Evolutionary conservation across 2,888 invertebrate genomes (phyloP).

Genomic region (Drosophila borealis): DNA sequence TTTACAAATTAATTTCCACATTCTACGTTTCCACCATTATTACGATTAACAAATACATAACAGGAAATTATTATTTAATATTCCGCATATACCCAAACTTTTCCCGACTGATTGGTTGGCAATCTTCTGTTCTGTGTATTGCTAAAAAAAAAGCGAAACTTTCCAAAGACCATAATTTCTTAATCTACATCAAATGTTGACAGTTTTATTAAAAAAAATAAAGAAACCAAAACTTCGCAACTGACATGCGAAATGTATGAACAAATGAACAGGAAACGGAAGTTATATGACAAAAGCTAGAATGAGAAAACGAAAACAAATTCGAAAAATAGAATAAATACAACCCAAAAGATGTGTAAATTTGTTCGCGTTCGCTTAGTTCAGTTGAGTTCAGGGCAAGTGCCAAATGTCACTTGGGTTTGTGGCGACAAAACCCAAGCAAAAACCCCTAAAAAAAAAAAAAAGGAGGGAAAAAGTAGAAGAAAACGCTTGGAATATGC

Average conservation of each 20-base stretch:
- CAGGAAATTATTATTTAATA: conserved; percentile 9
- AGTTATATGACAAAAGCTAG: conserved; percentile 67
- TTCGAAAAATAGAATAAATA: conserved; percentile 24
- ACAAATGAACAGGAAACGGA: conserved; percentile 81
- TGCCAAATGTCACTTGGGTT: conserved; percentile 76
- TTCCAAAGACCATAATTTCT: conserved; percentile 70
- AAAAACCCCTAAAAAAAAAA: conserved; percentile 22
- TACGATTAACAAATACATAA: conserved; percentile 7
- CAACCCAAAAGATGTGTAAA: conserved; percentile 74
- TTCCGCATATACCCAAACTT: conserved; percentile 2
- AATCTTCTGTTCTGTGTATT: conserved; percentile 15
- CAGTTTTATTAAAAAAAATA: conserved; percentile 75
- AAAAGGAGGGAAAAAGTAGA: conserved; percentile 6
- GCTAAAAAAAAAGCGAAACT: conserved; percentile 41
- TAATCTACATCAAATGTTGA: conserved; percentile 80
- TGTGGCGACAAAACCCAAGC: conserved; percentile 27
- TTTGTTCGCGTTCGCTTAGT: conserved; percentile 53
- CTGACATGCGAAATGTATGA: conserved; percentile 70
- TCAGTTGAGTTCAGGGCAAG: conserved; percentile 59
- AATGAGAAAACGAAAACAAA: conserved; percentile 37
- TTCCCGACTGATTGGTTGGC: conserved; percentile 24
- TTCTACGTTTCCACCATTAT: neutral
- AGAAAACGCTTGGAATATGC: conserved; percentile 49
- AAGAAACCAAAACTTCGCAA: conserved; percentile 41
- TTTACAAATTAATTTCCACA: conserved; percentile 10